A percentile compares a stretch with the other conserved stretches of the same genome.
Evolutionary conservation across 2,113 vertebrate genomes (phyloP).

Genomic region (Grantiella picta): DNA sequence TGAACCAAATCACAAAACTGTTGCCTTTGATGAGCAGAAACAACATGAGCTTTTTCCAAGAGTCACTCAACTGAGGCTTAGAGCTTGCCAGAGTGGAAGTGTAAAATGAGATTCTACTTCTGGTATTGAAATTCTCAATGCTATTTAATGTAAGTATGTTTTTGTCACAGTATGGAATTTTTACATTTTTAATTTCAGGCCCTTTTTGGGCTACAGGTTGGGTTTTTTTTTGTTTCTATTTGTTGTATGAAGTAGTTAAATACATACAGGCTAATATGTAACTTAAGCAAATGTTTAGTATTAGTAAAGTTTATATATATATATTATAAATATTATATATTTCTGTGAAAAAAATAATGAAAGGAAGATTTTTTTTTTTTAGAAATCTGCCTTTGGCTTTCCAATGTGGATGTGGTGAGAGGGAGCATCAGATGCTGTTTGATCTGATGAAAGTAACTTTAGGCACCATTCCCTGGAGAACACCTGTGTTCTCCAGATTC

Average conservation of each 20-base stretch:
- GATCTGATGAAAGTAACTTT: not conserved
- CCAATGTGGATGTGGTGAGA: not conserved
- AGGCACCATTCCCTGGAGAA: not conserved
- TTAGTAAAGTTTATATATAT: not conserved
- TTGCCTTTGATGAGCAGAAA: constrained; percentile 52
- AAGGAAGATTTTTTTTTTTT: not conserved
- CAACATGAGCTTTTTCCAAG: not conserved
- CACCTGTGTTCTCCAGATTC: not conserved
- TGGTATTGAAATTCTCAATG: constrained; percentile 31
- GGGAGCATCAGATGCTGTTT: not conserved
- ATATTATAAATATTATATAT: not conserved
- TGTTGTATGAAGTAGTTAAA: constrained; percentile 58
- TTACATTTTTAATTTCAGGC: constrained; percentile 56
- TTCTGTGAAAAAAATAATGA: not conserved
- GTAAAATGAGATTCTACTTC: not conserved
- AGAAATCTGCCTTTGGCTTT: constrained; percentile 19
- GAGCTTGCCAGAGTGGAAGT: not conserved
- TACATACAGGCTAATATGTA: constrained; percentile 16
- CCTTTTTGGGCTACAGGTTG: constrained; percentile 18
- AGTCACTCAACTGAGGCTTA: not conserved
- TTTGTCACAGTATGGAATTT: constrained; percentile 58
- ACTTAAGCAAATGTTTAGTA: constrained; percentile 48
- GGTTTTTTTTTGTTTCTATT: constrained; percentile 53
- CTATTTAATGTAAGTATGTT: constrained; percentile 61
- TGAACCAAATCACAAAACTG: constrained; percentile 27